Evolutionary conservation across 2,113 vertebrate genomes (phyloP).

Genomic region (Coregonus clupeaformis): DNA sequence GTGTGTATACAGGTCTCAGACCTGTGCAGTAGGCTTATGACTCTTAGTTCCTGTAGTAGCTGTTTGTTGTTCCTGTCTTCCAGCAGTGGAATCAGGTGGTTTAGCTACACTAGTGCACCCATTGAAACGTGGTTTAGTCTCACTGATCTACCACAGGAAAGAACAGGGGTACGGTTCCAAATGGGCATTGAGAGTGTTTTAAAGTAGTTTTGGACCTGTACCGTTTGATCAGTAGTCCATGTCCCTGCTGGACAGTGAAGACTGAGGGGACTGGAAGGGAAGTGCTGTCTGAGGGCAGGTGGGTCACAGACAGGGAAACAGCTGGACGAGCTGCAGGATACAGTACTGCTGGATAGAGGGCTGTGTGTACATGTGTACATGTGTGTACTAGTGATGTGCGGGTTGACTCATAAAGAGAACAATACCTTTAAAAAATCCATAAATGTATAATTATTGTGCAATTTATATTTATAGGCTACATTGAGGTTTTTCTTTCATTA

Average conservation of each 20-base stretch:
- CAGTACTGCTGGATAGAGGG: constrained; percentile 39
- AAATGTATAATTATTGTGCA: too few relatives aligned
- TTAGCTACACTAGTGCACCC: not conserved
- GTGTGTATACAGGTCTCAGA: not conserved
- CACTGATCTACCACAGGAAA: not conserved
- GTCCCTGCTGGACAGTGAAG: constrained; percentile 34
- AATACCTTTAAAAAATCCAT: too few relatives aligned
- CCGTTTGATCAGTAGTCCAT: not conserved
- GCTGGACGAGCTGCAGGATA: constrained; percentile 67
- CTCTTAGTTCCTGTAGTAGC: not conserved
- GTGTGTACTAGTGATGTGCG: not conserved
- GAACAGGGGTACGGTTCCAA: not conserved
- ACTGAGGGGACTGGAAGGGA: not conserved
- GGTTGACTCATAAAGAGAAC: too few relatives aligned
- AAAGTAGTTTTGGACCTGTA: not conserved
- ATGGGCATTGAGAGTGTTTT: not conserved
- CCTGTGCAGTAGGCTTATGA: not conserved
- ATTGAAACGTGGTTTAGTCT: not conserved
- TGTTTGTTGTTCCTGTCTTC: not conserved
- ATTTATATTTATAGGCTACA: too few relatives aligned
- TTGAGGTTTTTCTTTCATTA: not conserved
- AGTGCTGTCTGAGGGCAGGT: constrained; percentile 24
- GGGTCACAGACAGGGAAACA: constrained; percentile 59
- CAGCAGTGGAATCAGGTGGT: not conserved
- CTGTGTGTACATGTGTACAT: not conserved